phyloP scores from a whole-genome alignment of 2,113 vertebrate genomes.

The Hepsetus odoe region DNA sequence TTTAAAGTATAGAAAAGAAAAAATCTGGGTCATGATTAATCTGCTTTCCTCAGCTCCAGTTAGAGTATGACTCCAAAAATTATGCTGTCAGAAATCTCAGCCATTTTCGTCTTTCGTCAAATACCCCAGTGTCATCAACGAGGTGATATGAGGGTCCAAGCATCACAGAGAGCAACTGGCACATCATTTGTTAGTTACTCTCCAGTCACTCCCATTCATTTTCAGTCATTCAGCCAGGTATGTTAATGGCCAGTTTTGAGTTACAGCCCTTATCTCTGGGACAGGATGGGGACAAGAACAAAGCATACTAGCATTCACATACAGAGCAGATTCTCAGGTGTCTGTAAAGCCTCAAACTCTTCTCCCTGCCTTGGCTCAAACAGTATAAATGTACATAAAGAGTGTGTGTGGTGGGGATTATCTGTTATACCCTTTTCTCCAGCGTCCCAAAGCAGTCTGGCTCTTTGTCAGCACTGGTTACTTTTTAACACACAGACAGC shows the following conservation, averaged over 20 bases:
- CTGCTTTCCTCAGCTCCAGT: neutral
- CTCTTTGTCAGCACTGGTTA: slow-evolving; percentile 43
- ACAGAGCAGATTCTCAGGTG: slow-evolving; percentile 23
- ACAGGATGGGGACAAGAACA: slow-evolving; percentile 11
- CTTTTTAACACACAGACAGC: slow-evolving; percentile 43
- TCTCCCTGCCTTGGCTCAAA: slow-evolving; percentile 4
- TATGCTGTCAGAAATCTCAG: slow-evolving; percentile 17
- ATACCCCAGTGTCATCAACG: slow-evolving; percentile 25
- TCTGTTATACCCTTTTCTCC: slow-evolving; percentile 22
- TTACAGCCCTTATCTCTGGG: slow-evolving; percentile 56
- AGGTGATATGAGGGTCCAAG: slow-evolving; percentile 30
- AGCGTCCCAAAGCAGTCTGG: slow-evolving; percentile 21
- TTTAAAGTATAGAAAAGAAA: slow-evolving; percentile 23
- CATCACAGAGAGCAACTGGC: slow-evolving; percentile 27
- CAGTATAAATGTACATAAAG: neutral
- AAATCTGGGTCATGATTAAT: slow-evolving; percentile 17
- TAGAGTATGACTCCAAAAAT: slow-evolving; percentile 37
- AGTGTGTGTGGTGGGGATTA: neutral
- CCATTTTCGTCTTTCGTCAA: slow-evolving; percentile 18
- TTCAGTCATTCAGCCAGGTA: slow-evolving; percentile 46
- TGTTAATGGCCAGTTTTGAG: slow-evolving; percentile 56
- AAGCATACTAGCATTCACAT: neutral
- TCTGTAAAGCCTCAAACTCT: slow-evolving; percentile 26
- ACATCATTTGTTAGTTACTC: slow-evolving; percentile 39
- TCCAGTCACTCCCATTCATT: slow-evolving; percentile 39